Base-by-base conservation (phyloP, 2,797 vertebrate species). In the Brachyrhaphis roseni region DNA sequence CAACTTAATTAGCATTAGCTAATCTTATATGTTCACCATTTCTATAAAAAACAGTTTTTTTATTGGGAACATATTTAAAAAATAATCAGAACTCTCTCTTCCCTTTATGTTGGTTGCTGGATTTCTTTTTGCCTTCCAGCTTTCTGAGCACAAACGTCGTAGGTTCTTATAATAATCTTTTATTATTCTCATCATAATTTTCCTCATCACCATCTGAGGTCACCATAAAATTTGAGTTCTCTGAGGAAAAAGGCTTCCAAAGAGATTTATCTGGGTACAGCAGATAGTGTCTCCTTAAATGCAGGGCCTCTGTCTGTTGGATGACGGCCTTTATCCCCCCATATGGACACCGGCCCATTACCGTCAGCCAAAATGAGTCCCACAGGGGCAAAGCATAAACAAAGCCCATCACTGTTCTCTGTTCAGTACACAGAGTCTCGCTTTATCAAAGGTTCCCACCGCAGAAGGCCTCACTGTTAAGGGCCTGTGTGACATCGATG, bases 381-480 rank as follows among this genome's bases (percentile, higher is more conserved):
- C 89, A 89, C 36, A 81, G 84, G 86, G 90, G 82, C 75, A 34
- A 28, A 86, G 82, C 82, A 64, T 71, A 82, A 87, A 94, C 93
- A 93, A 94, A 93, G 93, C 84, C 72, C 53, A 59, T 83, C 89
- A 85, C 88, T 94, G 94, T 94, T 94, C 89, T 89, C 88, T 34
- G 79, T 53, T 81, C 77, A 81, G 88, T 81, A 83, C 84, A 73
- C 81, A 81, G 87, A 88, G 79, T 88, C 71, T 71, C 39, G 81
- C 79, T 91, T 87, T 81, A 86, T 90, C 84, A 82, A 78, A 78
- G 76, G 85, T 90, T 92, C 92, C 87, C 88, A 88, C 80, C 41
- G 20, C 86, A 76, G 76, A 85, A 64, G 72, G 78, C 18, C 75
- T 75, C 76, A 68, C 82, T 80, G 82, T 89, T 87, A 78, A 51